phyloP scores from a whole-genome alignment of 2,113 vertebrate genomes.

The Sapayoa aenigma region DNA sequence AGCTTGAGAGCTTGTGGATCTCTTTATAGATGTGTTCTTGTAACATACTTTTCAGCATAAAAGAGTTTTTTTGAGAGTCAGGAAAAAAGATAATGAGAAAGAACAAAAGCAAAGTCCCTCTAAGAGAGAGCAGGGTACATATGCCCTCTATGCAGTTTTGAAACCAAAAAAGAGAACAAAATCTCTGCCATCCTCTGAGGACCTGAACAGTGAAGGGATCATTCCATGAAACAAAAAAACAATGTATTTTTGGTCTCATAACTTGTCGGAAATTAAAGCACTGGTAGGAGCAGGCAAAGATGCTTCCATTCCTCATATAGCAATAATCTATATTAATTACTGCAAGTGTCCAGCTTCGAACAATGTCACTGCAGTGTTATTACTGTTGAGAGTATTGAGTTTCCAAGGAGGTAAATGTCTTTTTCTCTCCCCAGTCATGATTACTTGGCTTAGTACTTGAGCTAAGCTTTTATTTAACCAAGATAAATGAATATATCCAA shows the following conservation, averaged over 20 bases:
- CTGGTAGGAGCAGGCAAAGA: neutral
- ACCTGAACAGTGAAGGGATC: neutral
- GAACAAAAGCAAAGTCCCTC: neutral
- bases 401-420: slow-evolving; percentile 46
- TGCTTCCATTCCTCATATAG: neutral
- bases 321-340: slow-evolving; percentile 54
- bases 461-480: slow-evolving; percentile 27
- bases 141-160: neutral
- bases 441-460: slow-evolving; percentile 37
- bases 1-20: neutral
- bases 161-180: neutral
- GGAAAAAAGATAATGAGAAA: neutral
- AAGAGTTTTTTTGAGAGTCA: neutral
- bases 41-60: neutral
- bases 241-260: neutral
- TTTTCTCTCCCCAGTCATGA: slow-evolving; percentile 45
- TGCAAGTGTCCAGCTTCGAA: neutral
- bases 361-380: slow-evolving; percentile 25
- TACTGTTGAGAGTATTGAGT: slow-evolving; percentile 10
- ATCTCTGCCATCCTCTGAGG: neutral
- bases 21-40: neutral
- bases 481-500: slow-evolving; percentile 38
- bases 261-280: neutral
- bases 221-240: neutral
- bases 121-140: neutral